Evolutionary conservation across 2,113 vertebrate species (phyloP).

Genomic region (Edolisoma coerulescens): DNA sequence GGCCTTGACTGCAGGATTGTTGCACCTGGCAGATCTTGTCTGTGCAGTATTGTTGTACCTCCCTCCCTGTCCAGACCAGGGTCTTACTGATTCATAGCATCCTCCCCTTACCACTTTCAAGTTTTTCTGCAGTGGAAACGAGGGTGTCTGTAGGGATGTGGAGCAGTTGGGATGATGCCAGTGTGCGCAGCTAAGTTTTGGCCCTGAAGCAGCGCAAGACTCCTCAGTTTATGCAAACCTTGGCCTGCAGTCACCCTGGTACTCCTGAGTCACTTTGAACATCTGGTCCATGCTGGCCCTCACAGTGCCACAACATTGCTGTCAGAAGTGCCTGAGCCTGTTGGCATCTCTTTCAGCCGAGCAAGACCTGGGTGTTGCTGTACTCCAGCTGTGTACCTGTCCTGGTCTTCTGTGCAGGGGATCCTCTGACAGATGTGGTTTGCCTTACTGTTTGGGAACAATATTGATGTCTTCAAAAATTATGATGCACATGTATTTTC

Average conservation of each 20-base stretch:
- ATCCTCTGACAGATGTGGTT: background rate
- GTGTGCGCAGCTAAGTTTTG: background rate
- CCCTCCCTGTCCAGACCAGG: background rate
- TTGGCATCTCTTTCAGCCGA: background rate
- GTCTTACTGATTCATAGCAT: background rate
- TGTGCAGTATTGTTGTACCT: background rate
- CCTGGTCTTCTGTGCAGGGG: background rate
- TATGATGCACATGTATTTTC: background rate
- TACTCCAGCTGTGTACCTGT: background rate
- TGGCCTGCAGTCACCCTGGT: background rate
- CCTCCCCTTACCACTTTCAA: background rate
- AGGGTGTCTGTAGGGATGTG: background rate
- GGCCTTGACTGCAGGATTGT: background rate
- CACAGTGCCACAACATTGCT: accelerated
- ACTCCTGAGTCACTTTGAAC: background rate
- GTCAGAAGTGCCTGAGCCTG: background rate
- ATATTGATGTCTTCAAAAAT: background rate
- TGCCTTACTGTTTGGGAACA: background rate
- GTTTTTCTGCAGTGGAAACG: background rate
- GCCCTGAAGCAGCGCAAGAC: background rate
- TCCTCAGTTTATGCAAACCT: background rate
- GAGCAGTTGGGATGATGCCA: background rate
- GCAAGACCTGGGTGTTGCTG: background rate
- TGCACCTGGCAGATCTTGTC: background rate
- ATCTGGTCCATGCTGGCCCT: background rate